These are phyloP conservation scores for Ammodramus savannarum DNA, from an alignment of 2,113 vertebrate genomes.

Conservation along the genomic window DNA sequence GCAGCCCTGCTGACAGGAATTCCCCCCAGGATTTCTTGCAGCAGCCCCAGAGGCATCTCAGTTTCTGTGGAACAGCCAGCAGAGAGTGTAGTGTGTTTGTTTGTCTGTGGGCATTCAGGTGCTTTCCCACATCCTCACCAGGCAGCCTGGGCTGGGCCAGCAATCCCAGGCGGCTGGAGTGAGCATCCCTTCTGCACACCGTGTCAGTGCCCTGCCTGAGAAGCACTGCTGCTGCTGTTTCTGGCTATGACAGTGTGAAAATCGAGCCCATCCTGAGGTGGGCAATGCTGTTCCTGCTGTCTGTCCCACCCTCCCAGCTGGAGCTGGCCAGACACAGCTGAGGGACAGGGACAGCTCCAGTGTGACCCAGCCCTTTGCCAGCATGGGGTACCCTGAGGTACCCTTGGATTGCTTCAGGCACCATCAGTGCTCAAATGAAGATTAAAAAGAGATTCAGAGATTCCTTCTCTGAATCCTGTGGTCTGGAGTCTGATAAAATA, in stretches of 20 bases:
- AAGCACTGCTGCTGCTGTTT: rapidly evolving
- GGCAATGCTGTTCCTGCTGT: rapidly evolving
- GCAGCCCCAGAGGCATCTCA: neutral
- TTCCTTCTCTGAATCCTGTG: neutral
- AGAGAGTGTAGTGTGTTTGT: rapidly evolving
- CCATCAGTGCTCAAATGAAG: rapidly evolving
- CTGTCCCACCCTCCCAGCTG: rapidly evolving
- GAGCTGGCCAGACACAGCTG: neutral
- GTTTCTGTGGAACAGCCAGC: neutral
- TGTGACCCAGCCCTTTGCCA: rapidly evolving
- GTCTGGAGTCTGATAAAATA: neutral
- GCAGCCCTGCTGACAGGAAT: neutral
- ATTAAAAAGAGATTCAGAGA: neutral
- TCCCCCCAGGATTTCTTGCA: neutral
- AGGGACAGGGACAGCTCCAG: neutral
- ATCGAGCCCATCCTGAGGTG: neutral
- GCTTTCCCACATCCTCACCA: neutral
- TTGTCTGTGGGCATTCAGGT: rapidly evolving
- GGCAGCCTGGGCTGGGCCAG: neutral
- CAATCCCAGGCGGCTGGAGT: neutral
- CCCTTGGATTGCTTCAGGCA: neutral
- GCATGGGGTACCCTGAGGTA: rapidly evolving
- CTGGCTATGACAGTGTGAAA: neutral
- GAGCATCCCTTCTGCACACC: neutral
- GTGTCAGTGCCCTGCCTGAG: neutral